Percentiles rank a stretch among this genome's conserved stretches.
phyloP scores from a whole-genome alignment of 1,140 invertebrate genomes.

The Tetraneura akinire region DNA sequence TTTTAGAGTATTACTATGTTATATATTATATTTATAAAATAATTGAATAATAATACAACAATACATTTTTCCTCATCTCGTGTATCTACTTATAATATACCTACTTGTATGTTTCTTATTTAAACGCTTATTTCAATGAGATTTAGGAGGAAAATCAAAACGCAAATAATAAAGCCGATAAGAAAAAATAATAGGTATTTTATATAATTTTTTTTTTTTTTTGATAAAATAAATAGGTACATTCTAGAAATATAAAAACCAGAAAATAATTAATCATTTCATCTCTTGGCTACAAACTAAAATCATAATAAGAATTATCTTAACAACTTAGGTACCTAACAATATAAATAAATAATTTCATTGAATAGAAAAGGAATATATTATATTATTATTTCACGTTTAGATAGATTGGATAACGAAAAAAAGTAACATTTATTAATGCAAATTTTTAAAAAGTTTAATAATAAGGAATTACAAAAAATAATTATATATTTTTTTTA shows the following conservation, averaged over 20 bases:
- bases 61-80: not conserved
- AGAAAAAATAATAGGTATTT: slow-evolving; percentile 17
- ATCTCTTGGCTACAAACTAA: not conserved
- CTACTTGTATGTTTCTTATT: not conserved
- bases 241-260: not conserved
- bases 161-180: slow-evolving; percentile 12
- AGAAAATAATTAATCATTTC: slow-evolving; percentile 11
- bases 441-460: too few species aligned
- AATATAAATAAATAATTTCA: not conserved
- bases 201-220: too few species aligned
- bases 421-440: not conserved
- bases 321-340: not conserved
- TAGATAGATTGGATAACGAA: not conserved
- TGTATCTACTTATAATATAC: too few species aligned
- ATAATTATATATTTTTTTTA: not conserved
- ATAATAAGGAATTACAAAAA: too few species aligned
- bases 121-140: not conserved
- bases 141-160: not conserved
- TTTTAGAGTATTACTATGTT: not conserved
- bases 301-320: not conserved
- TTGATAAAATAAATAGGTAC: not conserved
- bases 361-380: too few species aligned
- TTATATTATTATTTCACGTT: not conserved
- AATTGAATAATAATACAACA: not conserved
- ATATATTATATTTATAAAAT: not conserved